Conservation (phyloP, 2,113 vertebrate genomes). For the Campylomormyrus numenius region DNA sequence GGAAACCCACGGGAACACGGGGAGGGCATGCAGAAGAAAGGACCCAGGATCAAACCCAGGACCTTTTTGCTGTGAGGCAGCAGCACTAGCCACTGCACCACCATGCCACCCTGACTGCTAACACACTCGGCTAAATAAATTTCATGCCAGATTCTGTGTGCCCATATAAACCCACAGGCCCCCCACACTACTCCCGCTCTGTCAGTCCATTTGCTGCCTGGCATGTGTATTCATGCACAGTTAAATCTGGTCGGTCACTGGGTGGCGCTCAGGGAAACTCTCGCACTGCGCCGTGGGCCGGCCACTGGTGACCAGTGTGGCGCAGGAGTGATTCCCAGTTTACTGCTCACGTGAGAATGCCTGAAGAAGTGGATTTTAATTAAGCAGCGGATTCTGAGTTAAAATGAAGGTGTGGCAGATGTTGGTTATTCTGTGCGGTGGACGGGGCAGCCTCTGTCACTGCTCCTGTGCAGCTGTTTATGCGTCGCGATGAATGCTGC, state of each 20-base stretch:
- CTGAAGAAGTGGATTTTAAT: not conserved
- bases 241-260: not conserved
- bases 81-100: too few species aligned
- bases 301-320: not conserved
- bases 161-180: not conserved
- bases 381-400: not conserved
- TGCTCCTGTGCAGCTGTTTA: not conserved
- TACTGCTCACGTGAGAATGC: not conserved
- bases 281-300: not conserved
- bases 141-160: not conserved
- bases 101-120: too few species aligned
- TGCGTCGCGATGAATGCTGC: not conserved
- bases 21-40: too few species aligned
- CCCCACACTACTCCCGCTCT: not conserved
- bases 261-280: not conserved
- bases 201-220: not conserved
- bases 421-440: not conserved
- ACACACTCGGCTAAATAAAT: not conserved
- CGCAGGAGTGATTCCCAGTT: not conserved
- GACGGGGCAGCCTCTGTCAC: not conserved
- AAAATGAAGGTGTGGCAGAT: not conserved
- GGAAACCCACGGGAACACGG: too few species aligned
- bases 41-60: too few species aligned
- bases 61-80: too few species aligned
- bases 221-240: not conserved